phyloP scores from a whole-genome alignment of 2,113 vertebrate species.

The Salvator merianae region DNA sequence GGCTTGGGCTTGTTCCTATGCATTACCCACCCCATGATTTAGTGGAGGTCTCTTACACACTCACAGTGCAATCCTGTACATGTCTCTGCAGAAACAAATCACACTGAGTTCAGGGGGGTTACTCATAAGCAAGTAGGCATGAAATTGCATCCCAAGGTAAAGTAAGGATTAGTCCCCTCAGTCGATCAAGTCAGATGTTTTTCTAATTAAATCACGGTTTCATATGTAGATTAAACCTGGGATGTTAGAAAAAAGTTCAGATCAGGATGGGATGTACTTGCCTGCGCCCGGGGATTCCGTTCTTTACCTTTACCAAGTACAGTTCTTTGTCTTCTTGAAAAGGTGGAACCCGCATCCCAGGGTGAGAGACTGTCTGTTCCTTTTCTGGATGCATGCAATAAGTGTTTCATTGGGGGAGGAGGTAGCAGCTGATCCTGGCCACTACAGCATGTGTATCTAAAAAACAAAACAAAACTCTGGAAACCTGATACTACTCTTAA shows the following conservation, averaged over 20 bases:
- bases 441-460: neutral
- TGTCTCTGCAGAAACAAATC: neutral
- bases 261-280: neutral
- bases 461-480: too few relatives aligned
- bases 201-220: neutral
- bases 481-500: neutral
- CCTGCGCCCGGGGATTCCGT: neutral
- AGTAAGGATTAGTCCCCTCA: neutral
- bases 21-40: too few relatives aligned
- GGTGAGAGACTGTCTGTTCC: neutral
- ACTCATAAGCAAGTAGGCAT: neutral
- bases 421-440: neutral
- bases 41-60: neutral
- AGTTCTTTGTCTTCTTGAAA: too few relatives aligned
- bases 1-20: neutral
- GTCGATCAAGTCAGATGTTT: too few relatives aligned
- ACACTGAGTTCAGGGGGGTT: neutral
- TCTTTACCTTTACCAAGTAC: too few relatives aligned
- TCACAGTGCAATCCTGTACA: neutral
- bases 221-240: neutral
- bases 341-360: too few relatives aligned
- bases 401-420: neutral
- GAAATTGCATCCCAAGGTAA: neutral
- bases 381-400: neutral
- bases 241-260: neutral